Evolutionary conservation across 2,797 vertebrate genomes (phyloP).

Genomic region (Sebastes itinus): DNA sequence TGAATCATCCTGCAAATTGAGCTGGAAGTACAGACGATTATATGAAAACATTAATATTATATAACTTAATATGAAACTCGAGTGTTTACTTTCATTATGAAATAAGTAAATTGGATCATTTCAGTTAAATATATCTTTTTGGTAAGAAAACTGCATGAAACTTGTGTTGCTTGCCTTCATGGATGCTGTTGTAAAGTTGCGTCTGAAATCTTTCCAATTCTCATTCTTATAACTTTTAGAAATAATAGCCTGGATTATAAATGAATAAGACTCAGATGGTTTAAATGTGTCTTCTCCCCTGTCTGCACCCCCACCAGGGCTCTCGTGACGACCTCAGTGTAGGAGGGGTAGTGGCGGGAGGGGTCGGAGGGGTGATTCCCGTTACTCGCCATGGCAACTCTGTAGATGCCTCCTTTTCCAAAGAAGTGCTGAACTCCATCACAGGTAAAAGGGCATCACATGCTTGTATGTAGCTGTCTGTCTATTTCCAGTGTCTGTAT

Average conservation of each 20-base stretch:
- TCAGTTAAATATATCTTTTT: neutral
- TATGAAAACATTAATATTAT: neutral
- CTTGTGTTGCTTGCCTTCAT: neutral
- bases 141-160: neutral
- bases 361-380: constrained; percentile 73
- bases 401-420: constrained; percentile 96
- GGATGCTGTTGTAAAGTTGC: neutral
- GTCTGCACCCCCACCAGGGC: constrained; percentile 78
- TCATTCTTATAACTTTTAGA: neutral
- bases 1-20: neutral
- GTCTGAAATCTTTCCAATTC: neutral
- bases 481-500: constrained; percentile 4
- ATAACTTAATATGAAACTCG: neutral
- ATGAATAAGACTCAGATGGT: neutral
- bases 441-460: constrained; percentile 84
- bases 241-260: neutral
- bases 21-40: neutral
- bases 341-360: constrained; percentile 82
- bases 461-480: neutral
- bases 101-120: neutral
- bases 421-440: constrained; percentile 98
- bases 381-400: constrained; percentile 92
- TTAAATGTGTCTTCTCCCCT: neutral
- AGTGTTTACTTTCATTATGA: neutral
- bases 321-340: constrained; percentile 96